A percentile compares a stretch with the other conserved stretches of the same genome.
These are phyloP conservation scores for Octonoba sinensis DNA, from an alignment of 2,888 invertebrate species.

Conservation along the genomic window DNA sequence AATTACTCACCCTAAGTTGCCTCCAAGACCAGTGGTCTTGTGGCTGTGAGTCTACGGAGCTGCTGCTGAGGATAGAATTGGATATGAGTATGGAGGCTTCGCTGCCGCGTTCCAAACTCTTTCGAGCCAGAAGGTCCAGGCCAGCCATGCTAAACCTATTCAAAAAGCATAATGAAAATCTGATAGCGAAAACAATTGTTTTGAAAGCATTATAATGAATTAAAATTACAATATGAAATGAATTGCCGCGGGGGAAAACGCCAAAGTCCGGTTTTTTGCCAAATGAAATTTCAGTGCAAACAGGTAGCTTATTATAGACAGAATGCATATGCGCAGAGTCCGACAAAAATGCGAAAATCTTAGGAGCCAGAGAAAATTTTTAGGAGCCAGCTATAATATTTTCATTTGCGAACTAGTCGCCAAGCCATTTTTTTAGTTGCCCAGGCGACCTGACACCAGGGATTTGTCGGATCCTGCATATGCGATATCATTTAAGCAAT, in stretches of 20 bases:
- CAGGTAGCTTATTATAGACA: too few relatives aligned
- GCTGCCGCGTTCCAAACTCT: conserved; percentile 55
- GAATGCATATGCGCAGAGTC: too few relatives aligned
- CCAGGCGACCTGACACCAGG: too few relatives aligned
- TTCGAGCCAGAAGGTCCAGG: conserved; percentile 55
- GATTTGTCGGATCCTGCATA: too few relatives aligned
- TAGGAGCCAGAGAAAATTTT: too few relatives aligned
- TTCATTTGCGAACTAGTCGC: too few relatives aligned
- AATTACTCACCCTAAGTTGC: conserved; percentile 29
- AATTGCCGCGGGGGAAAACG: not conserved
- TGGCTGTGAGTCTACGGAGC: not conserved
- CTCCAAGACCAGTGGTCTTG: conserved; percentile 50
- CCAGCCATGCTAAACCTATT: conserved; percentile 43
- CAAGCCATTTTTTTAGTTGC: too few relatives aligned
- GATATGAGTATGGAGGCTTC: conserved; percentile 56
- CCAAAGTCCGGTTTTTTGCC: too few relatives aligned
- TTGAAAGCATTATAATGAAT: not conserved
- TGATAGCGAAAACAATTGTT: not conserved
- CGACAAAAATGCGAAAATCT: too few relatives aligned
- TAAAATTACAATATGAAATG: not conserved
- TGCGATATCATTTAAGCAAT: too few relatives aligned
- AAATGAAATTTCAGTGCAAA: too few relatives aligned
- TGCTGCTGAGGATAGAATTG: conserved; percentile 19
- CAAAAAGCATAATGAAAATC: not conserved
- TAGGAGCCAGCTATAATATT: too few relatives aligned